Conservation (phyloP, 92 coral and sea anemone genomes). For the Siderastrea siderea region DNA sequence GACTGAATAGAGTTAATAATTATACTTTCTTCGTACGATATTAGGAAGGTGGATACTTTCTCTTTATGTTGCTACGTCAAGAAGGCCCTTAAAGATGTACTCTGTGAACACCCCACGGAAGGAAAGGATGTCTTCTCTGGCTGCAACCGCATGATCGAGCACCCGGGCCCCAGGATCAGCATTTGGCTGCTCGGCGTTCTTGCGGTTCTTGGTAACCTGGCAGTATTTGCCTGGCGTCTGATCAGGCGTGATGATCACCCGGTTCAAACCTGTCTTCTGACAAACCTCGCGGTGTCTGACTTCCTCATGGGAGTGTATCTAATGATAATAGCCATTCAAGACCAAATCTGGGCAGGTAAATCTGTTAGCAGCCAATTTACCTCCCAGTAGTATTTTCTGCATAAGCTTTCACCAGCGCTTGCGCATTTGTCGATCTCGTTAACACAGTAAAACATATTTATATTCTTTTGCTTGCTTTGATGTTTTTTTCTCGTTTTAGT, state of each 20-base stretch:
- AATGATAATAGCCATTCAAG: conserved; percentile 71
- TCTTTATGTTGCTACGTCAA: conserved; percentile 73
- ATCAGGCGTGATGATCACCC: conserved; percentile 61
- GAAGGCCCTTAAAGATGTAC: conserved; percentile 11
- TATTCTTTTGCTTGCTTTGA: no score
- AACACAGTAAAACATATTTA: no score
- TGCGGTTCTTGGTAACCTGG: not conserved
- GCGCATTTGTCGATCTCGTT: no score
- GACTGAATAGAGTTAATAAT: no score
- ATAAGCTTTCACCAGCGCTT: not conserved
- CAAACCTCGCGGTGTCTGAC: conserved; percentile 69
- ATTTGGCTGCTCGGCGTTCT: conserved; percentile 76
- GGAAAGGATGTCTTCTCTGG: conserved; percentile 64
- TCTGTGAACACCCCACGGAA: conserved; percentile 24
- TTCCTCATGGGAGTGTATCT: conserved; percentile 74
- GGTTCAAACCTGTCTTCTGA: conserved; percentile 73
- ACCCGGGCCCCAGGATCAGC: conserved; percentile 41
- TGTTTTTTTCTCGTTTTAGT: no score
- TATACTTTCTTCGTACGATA: not conserved
- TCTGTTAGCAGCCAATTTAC: not conserved
- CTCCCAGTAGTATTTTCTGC: not conserved
- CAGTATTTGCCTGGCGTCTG: conserved; percentile 54
- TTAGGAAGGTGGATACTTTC: conserved; percentile 70
- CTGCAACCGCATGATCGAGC: conserved; percentile 71
- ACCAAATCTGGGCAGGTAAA: conserved; percentile 43